A percentile compares a stretch with the other conserved stretches of the same genome.
phyloP scores from a whole-genome alignment of 2,113 vertebrate genomes.

The Psittacula cyanocephala region DNA sequence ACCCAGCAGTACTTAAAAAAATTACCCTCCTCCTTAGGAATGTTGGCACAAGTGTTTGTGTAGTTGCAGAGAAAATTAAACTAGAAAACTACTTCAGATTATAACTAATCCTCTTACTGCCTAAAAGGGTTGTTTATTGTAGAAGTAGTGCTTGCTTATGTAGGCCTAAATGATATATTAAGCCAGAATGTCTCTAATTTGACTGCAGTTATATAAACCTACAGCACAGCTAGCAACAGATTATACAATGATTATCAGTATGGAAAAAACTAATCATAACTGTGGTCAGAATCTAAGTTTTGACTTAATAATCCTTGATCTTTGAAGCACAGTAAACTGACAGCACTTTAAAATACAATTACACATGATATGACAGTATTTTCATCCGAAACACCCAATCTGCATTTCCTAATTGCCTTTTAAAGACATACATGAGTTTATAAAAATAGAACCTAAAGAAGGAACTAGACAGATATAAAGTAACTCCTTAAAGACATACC shows the following conservation, averaged over 20 bases:
- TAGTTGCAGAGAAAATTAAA: background rate
- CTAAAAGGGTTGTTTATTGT: background rate
- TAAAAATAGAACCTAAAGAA: background rate
- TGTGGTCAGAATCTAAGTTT: background rate
- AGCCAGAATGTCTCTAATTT: background rate
- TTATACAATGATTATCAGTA: background rate
- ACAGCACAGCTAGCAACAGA: background rate
- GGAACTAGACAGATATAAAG: background rate
- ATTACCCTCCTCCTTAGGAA: background rate
- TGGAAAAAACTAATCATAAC: background rate
- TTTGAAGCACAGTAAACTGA: background rate
- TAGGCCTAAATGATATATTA: background rate
- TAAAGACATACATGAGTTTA: background rate
- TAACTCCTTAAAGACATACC: slow-evolving; percentile 64
- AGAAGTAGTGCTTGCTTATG: background rate
- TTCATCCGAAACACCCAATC: background rate
- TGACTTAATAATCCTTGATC: background rate
- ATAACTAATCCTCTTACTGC: background rate
- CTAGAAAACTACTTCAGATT: background rate
- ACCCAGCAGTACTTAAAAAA: background rate
- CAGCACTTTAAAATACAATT: background rate
- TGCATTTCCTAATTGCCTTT: background rate
- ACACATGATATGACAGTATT: background rate
- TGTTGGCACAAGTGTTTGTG: background rate
- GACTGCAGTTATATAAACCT: background rate